phyloP scores from a whole-genome alignment of 2,888 invertebrate genomes.

The Cephus pygmeus region DNA sequence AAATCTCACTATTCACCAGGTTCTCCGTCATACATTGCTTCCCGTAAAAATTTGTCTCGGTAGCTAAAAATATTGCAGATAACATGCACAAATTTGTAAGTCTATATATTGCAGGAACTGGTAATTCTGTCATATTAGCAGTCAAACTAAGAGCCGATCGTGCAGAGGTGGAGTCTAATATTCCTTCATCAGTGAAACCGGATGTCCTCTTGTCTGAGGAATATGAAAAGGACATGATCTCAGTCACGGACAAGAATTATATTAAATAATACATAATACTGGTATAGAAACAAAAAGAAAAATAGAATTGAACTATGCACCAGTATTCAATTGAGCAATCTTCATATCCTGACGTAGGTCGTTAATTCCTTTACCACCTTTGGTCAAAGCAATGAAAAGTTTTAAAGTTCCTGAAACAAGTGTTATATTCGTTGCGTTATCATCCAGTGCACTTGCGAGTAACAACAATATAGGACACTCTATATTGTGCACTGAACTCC shows the following conservation, averaged over 20 bases:
- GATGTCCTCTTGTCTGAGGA: constrained; percentile 56
- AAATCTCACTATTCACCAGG: constrained; percentile 42
- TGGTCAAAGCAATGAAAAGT: constrained; percentile 53
- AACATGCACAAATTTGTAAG: constrained; percentile 59
- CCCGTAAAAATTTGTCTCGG: constrained; percentile 54
- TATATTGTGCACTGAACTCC: constrained; percentile 52
- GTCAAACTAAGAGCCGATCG: constrained; percentile 57
- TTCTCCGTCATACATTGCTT: constrained; percentile 48
- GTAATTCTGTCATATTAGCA: constrained; percentile 57
- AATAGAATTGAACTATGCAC: constrained; percentile 29
- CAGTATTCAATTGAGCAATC: constrained; percentile 55
- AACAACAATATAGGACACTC: constrained; percentile 55
- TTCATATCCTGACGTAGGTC: constrained; percentile 52
- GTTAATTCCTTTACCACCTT: constrained; percentile 50
- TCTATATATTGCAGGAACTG: constrained; percentile 56
- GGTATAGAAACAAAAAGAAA: background rate
- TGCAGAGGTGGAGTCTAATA: constrained; percentile 47
- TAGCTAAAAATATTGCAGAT: constrained; percentile 54
- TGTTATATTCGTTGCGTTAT: constrained; percentile 56
- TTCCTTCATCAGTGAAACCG: constrained; percentile 56
- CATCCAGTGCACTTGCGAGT: constrained; percentile 50
- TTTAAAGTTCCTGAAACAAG: constrained; percentile 59
- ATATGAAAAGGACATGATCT: background rate
- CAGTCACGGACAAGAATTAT: background rate
- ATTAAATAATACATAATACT: background rate